Evolutionary conservation across 2,888 invertebrate genomes (phyloP).

Genomic region (Acrobasis repandana): DNA sequence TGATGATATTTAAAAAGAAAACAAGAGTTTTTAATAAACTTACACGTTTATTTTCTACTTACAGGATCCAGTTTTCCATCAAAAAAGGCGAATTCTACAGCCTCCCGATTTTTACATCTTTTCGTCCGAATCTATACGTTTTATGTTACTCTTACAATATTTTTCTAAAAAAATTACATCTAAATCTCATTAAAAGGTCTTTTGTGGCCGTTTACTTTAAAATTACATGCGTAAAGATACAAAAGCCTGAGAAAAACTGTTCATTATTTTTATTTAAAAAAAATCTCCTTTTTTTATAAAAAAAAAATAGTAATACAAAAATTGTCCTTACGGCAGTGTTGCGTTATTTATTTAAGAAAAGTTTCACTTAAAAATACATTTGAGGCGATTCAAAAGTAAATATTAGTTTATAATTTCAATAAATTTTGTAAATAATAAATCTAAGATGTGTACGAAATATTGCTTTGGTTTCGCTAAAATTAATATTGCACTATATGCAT

Average conservation of each 20-base stretch:
- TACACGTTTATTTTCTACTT: slow-evolving; percentile 76
- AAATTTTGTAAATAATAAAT: slow-evolving; percentile 22
- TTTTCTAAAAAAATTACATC: slow-evolving; percentile 57
- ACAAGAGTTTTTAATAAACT: slow-evolving; percentile 62
- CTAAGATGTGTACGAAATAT: slow-evolving; percentile 70
- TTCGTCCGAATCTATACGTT: slow-evolving; percentile 23
- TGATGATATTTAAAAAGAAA: slow-evolving; percentile 43
- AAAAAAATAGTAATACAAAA: slow-evolving; percentile 24
- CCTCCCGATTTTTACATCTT: slow-evolving; percentile 53
- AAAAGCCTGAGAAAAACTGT: slow-evolving; percentile 10
- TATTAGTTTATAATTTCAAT: slow-evolving; percentile 1
- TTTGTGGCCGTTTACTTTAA: slow-evolving; percentile 50
- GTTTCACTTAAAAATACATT: not conserved
- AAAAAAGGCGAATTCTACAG: slow-evolving; percentile 64
- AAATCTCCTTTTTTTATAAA: too few relatives aligned
- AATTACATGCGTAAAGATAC: slow-evolving; percentile 19
- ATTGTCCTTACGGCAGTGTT: slow-evolving; percentile 28
- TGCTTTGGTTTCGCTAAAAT: slow-evolving; percentile 68
- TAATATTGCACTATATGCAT: slow-evolving; percentile 69
- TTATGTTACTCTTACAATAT: slow-evolving; percentile 35
- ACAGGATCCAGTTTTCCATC: slow-evolving; percentile 64
- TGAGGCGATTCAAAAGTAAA: slow-evolving; percentile 20
- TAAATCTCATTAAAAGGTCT: slow-evolving; percentile 48
- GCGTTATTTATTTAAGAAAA: slow-evolving; percentile 8
- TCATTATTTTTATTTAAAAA: slow-evolving; percentile 24